A percentile compares a stretch with the other conserved stretches of the same genome.
phyloP scores from a whole-genome alignment of 2,888 invertebrate genomes.

The Tribolium freemani region DNA sequence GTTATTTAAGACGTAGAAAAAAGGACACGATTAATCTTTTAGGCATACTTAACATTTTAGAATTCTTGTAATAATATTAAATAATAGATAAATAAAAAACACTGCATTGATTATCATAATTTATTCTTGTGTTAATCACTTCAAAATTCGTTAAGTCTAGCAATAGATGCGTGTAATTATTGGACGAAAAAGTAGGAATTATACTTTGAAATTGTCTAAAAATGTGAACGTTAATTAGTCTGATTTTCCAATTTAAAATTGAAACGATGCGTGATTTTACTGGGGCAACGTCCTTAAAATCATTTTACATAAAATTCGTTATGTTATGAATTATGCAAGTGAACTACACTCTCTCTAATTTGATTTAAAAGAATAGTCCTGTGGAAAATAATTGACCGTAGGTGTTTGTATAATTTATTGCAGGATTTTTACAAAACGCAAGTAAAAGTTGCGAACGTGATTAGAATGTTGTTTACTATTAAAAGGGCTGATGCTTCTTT shows the following conservation, averaged over 20 bases:
- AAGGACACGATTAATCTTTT: background rate
- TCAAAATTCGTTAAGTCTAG: background rate
- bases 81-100: background rate
- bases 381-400: conserved; percentile 5
- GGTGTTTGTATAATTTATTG: conserved; percentile 24
- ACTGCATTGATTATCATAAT: background rate
- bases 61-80: background rate
- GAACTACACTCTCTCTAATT: conserved; percentile 20
- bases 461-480: conserved; percentile 14
- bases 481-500: background rate
- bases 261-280: conserved; percentile 35
- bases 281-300: conserved; percentile 27
- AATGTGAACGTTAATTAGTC: conserved; percentile 21
- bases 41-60: background rate
- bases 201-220: conserved; percentile 24
- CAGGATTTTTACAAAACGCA: background rate
- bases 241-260: conserved; percentile 31
- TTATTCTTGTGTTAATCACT: background rate
- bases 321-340: conserved; percentile 38
- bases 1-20: background rate
- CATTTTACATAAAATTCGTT: conserved; percentile 25
- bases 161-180: conserved; percentile 4
- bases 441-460: conserved; percentile 33
- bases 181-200: conserved; percentile 6
- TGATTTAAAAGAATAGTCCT: background rate